Conservation (phyloP, 1,140 invertebrate genomes). For the Sarcophaga bullata region DNA sequence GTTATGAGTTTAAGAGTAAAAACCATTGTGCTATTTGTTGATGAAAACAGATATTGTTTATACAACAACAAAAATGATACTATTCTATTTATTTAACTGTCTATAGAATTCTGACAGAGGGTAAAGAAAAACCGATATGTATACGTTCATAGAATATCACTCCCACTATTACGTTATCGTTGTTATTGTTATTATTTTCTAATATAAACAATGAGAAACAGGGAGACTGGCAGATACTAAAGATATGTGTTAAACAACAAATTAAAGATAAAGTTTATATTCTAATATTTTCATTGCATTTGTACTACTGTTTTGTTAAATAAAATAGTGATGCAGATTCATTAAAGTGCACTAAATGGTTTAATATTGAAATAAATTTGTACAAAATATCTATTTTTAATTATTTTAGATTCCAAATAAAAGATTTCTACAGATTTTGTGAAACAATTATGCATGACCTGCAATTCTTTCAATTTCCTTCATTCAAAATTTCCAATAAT, state of each 20-base stretch:
- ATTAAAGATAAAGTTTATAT: background rate
- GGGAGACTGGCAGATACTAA: background rate
- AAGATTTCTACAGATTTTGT: too few relatives aligned
- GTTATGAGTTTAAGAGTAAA: too few relatives aligned
- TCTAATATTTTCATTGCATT: background rate
- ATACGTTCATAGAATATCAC: background rate
- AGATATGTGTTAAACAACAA: background rate
- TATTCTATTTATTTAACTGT: background rate
- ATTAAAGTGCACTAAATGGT: background rate
- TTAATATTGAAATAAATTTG: too few relatives aligned
- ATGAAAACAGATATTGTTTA: conserved; percentile 20
- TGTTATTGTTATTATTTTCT: background rate
- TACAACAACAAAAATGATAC: background rate
- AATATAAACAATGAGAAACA: background rate
- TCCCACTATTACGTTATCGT: background rate
- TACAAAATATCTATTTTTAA: too few relatives aligned
- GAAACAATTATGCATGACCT: too few relatives aligned
- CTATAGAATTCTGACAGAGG: background rate
- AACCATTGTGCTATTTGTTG: conserved; percentile 22
- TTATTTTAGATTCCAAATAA: background rate
- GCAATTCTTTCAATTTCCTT: too few relatives aligned
- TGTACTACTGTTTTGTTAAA: background rate
- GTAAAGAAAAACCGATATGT: background rate
- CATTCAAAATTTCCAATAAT: too few relatives aligned
- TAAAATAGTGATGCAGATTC: background rate